Percentiles rank a stretch among this genome's conserved stretches.
phyloP scores from a whole-genome alignment of 92 coral and sea anemone species.

The Phenganax subtilis region DNA sequence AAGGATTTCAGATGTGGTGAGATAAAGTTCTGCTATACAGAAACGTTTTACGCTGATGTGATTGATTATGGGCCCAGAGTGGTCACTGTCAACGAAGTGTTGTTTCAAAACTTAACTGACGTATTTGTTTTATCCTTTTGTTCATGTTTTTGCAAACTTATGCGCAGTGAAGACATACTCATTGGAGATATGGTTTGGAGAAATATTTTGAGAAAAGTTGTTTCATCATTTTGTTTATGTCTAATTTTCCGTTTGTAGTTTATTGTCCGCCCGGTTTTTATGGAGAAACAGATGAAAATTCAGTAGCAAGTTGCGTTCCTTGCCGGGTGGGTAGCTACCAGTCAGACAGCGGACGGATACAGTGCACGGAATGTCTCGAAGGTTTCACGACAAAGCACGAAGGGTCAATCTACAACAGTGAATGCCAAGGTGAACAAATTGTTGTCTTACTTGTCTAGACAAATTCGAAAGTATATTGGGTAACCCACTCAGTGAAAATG shows the following conservation, averaged over 20 bases:
- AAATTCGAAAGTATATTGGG: too few relatives aligned
- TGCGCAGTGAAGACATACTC: too few relatives aligned
- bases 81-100: too few relatives aligned
- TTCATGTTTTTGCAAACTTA: too few relatives aligned
- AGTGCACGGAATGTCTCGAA: slow-evolving; percentile 49
- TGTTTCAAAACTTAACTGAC: too few relatives aligned
- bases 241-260: slow-evolving; percentile 37
- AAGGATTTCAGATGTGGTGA: slow-evolving; percentile 65
- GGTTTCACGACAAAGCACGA: slow-evolving; percentile 47
- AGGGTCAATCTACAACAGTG: slow-evolving; percentile 37
- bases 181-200: too few relatives aligned
- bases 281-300: slow-evolving; percentile 26
- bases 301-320: slow-evolving; percentile 36
- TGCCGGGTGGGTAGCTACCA: slow-evolving; percentile 59
- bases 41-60: too few relatives aligned
- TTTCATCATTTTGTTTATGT: slow-evolving; percentile 5
- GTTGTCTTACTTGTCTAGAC: background rate
- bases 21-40: background rate
- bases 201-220: too few relatives aligned
- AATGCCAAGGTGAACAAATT: slow-evolving; percentile 53
- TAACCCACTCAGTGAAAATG: too few relatives aligned
- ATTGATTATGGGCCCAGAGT: too few relatives aligned
- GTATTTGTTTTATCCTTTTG: too few relatives aligned
- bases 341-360: slow-evolving; percentile 47
- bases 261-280: slow-evolving; percentile 45